Base-by-base conservation (phyloP, 2,797 vertebrate species). In the Falco rusticolus region DNA sequence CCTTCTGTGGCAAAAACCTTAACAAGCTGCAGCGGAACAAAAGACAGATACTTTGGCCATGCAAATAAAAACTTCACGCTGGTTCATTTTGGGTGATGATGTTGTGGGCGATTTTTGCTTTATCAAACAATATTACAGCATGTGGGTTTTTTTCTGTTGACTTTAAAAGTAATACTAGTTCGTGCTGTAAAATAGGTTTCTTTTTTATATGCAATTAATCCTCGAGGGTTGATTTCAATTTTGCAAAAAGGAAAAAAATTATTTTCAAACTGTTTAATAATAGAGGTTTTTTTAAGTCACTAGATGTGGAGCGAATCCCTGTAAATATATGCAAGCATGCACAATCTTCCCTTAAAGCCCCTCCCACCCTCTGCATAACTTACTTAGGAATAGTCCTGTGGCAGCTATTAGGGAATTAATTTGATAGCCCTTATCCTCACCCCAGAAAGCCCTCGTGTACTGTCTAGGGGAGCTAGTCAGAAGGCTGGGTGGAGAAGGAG, bases 41-140 rank as follows among this genome's bases (percentile, higher is more conserved):
- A 82, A 94, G 94, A 93, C 96, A 89, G 95, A 86, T 93, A 93
- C 87, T 94, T 97, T 97, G 97, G 97, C 98, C 98, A 97, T 98
- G 98, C 98, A 98, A 98, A 98, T 98, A 98, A 98, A 98, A 98
- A 97, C 97, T 97, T 95, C 95, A 96, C 96, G 94, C 96, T 97
- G 93, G 96, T 98, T 97, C 95, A 89, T 92, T 97, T 97, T 91
- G 93, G 90, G 93, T 97, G 95, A 94, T 95, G 89, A 94, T 84
- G 81, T 96, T 98, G 95, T 97, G 96, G 95, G 96, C 92, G 53
- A 96, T 89, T 97, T 97, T 96, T 97, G 95, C 95, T 96, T 93
- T 94, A 77, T 93, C 48, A 56, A 80, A 84, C 82, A 74, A 90
- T 97, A 97, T 94, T 97, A 97, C 95, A 96, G 96, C 95, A 97